Evolutionary conservation across 1,140 invertebrate species (phyloP), one percentile per base, ranked within the genome.

Genomic region (Sminthurides bifidus): DNA sequence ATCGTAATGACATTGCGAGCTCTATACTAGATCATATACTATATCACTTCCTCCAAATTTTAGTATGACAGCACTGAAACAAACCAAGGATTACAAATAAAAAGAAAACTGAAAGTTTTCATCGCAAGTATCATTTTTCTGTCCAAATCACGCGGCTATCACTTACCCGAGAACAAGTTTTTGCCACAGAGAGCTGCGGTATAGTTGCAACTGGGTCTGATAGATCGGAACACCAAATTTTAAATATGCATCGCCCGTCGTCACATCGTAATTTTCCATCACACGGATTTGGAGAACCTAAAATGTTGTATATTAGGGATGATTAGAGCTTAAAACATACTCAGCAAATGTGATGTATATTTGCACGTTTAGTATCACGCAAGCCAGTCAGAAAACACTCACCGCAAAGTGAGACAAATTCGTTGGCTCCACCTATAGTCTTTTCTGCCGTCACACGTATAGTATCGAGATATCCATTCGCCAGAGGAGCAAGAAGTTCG

Each of bases 381-480:
- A 10, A 8, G n/a, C 5, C n/a, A 17, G 23, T 8, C 2, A 38
- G 59, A 48, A 21, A 37, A 40, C 21, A 35, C 19, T n/a, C 52
- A 69, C 75, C 71, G 63, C 76, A 77, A 10, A 68, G 67, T 17
- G 63, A 63, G 27, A 56, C n/a, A 54, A 61, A 76, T 69, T 92
- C 87, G 67, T 91, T 87, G 0, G 84, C 85, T 14, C 81, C 82
- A 68, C 92, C 91, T 2, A 68, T 89, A 93, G 68, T 93, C 88
- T 51, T 79, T 77, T 59, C 86, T 79, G n/a, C 87, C 87, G 70
- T 95, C 91, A 72, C 92, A 96, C 0, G 91, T 83, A 72, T 92
- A 94, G 71, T 85, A 87, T 79, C 83, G 85, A 63, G 83, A 85
- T 65, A 95, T 90, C 70, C 91, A 95, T 2, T 79, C 75, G 1